Evolutionary conservation across 1,140 invertebrate genomes (phyloP).

Genomic region (Adelges cooleyi): DNA sequence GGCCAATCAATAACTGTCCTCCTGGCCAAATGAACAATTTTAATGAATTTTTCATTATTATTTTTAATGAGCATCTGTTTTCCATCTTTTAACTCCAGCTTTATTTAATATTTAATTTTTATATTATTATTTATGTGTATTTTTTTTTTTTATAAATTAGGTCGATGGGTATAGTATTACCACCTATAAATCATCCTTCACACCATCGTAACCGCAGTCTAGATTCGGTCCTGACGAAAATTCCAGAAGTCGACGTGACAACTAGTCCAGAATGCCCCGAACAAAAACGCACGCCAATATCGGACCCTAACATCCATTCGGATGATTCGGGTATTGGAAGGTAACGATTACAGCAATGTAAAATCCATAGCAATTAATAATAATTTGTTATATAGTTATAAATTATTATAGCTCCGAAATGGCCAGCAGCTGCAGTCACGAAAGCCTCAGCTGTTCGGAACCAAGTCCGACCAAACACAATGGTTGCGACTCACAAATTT

Average conservation of each 20-base stretch:
- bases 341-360: slow-evolving; percentile 36
- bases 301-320: slow-evolving; percentile 42
- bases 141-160: slow-evolving; percentile 39
- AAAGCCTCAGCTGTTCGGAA: slow-evolving; percentile 25
- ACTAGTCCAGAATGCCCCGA: slow-evolving; percentile 61
- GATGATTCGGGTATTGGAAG: slow-evolving; percentile 74
- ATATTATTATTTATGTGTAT: slow-evolving; percentile 21
- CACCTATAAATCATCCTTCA: slow-evolving; percentile 57
- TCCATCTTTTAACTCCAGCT: too few species aligned
- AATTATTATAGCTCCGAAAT: slow-evolving; percentile 28
- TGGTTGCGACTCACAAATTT: slow-evolving; percentile 2
- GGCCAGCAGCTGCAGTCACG: slow-evolving; percentile 26
- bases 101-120: too few species aligned
- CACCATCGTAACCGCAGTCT: slow-evolving; percentile 79
- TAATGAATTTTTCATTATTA: too few species aligned
- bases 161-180: slow-evolving; percentile 63
- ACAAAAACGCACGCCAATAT: slow-evolving; percentile 35
- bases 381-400: slow-evolving; percentile 26
- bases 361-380: slow-evolving; percentile 9
- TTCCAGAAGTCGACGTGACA: slow-evolving; percentile 70
- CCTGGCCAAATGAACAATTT: too few species aligned
- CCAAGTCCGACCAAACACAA: slow-evolving; percentile 3
- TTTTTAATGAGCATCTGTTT: too few species aligned
- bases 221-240: slow-evolving; percentile 73
- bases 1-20: too few species aligned